phyloP scores from a whole-genome alignment of 2,888 invertebrate genomes.

The Strigamia maritima region DNA sequence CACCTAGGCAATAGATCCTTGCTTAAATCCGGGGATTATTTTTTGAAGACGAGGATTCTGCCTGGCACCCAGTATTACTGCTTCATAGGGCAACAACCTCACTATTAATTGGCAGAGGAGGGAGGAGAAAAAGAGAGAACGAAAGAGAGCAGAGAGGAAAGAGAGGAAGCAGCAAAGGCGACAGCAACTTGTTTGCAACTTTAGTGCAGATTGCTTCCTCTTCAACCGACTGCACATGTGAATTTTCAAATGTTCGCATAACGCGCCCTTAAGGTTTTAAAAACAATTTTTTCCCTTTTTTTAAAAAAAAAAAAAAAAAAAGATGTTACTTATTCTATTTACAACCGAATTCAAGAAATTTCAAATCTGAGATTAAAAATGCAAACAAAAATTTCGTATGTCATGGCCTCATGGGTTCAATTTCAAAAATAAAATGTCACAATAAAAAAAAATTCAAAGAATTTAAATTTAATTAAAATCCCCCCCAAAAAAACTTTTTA shows the following conservation, averaged over 20 bases:
- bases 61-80: conserved; percentile 10
- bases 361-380: not conserved
- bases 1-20: conserved; percentile 5
- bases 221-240: conserved; percentile 1
- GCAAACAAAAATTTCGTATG: not conserved
- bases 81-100: conserved; percentile 10
- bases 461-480: not conserved
- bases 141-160: not conserved
- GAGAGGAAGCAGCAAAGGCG: not conserved
- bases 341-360: not conserved
- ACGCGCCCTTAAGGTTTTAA: not conserved
- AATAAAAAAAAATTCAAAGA: not conserved
- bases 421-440: not conserved
- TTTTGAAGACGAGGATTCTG: conserved; percentile 10
- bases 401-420: not conserved
- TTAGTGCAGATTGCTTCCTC: not conserved
- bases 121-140: not conserved
- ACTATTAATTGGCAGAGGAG: conserved; percentile 10
- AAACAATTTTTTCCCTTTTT: not conserved
- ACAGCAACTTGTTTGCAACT: conserved; percentile 15
- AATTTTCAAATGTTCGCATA: not conserved
- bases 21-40: conserved; percentile 5
- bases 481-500: too few species aligned
- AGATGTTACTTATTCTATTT: not conserved
- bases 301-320: not conserved